phyloP scores from a whole-genome alignment of 2,797 vertebrate species.

The Petrocephalus sullivani region DNA sequence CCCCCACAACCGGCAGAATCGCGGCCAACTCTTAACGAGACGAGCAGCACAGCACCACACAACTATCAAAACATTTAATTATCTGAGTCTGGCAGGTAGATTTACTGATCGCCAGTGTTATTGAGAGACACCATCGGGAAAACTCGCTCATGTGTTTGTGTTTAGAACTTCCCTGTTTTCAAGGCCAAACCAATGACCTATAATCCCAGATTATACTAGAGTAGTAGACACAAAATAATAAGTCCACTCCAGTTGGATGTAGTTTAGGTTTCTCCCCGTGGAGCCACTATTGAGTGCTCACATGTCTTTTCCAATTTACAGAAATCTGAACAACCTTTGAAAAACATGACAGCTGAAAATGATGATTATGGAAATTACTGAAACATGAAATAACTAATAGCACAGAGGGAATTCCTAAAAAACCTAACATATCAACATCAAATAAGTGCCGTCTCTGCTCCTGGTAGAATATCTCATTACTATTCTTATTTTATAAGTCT shows the following conservation, averaged over 20 bases:
- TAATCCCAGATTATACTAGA: conserved; percentile 24
- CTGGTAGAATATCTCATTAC: conserved; percentile 3
- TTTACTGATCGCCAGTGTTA: background rate
- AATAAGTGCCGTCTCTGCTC: background rate
- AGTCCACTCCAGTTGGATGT: background rate
- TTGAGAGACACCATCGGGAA: background rate
- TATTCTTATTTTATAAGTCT: conserved; percentile 12
- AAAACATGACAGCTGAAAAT: conserved; percentile 12
- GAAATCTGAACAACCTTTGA: background rate
- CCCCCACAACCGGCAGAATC: background rate
- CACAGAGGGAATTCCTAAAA: conserved; percentile 11
- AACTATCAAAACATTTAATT: background rate
- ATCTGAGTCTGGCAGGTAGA: background rate
- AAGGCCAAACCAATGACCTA: conserved; percentile 11
- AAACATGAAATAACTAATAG: conserved; percentile 9
- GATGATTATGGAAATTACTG: conserved; percentile 17
- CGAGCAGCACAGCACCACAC: background rate
- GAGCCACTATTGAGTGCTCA: background rate
- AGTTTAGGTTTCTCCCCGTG: background rate
- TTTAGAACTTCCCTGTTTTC: conserved; percentile 13
- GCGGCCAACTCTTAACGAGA: background rate
- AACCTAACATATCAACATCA: conserved; percentile 13
- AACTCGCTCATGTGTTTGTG: background rate
- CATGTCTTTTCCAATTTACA: conserved; percentile 8
- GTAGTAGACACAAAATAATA: conserved; percentile 9